Percentiles rank a stretch among this genome's conserved stretches.
phyloP scores from a whole-genome alignment of 2,113 vertebrate species.

The Corythaixoides concolor region DNA sequence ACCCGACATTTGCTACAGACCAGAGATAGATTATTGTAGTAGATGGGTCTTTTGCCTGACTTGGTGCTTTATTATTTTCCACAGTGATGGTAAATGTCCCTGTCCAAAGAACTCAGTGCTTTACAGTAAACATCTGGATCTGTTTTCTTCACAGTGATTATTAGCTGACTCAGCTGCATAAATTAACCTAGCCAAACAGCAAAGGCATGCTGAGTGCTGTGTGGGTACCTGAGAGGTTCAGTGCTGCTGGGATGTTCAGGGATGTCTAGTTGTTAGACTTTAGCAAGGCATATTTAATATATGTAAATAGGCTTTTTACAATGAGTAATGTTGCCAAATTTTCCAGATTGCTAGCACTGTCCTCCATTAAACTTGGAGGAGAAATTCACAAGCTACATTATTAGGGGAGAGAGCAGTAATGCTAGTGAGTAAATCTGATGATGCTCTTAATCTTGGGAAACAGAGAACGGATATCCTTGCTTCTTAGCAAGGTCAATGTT shows the following conservation, averaged over 20 bases:
- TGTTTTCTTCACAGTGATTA: background rate
- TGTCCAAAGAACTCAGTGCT: background rate
- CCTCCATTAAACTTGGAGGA: constrained; percentile 56
- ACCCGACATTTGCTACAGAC: background rate
- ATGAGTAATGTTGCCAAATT: constrained; percentile 43
- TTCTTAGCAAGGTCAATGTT: background rate
- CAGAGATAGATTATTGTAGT: background rate
- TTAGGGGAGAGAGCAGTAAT: background rate
- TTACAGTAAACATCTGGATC: constrained; percentile 19
- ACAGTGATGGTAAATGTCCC: background rate
- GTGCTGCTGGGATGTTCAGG: background rate
- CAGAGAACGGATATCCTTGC: background rate
- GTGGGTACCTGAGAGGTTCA: background rate
- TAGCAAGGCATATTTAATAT: constrained; percentile 22
- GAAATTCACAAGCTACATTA: constrained; percentile 26
- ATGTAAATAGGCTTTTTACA: constrained; percentile 52
- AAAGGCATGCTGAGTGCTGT: background rate
- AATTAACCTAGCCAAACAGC: constrained; percentile 25
- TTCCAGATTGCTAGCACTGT: constrained; percentile 49
- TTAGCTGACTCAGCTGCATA: constrained; percentile 46
- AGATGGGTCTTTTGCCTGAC: background rate
- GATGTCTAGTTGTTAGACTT: background rate
- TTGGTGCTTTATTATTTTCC: background rate
- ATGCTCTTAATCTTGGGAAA: constrained; percentile 9
- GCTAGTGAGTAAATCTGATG: background rate